Evolutionary conservation across 2,888 invertebrate species (phyloP).

Genomic region (Lamellibrachia satsuma): DNA sequence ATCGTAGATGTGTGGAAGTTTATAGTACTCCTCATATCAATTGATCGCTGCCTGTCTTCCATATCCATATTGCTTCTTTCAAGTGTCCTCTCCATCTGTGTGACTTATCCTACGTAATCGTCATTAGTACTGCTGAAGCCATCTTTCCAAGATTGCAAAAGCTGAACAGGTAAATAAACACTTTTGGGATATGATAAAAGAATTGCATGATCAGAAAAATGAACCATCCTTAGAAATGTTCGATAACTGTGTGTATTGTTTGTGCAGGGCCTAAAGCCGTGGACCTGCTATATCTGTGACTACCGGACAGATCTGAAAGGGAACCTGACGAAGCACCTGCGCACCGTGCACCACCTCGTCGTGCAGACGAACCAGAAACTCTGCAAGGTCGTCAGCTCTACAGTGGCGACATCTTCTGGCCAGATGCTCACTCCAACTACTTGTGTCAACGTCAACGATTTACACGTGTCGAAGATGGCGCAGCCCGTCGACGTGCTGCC

Average conservation of each 20-base stretch:
- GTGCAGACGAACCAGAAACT: conserved; percentile 18
- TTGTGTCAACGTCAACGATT: conserved; percentile 21
- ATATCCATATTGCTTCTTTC: too few species aligned
- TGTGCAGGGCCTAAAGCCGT: conserved; percentile 1
- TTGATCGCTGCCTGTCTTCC: too few species aligned
- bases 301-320: conserved; percentile 8
- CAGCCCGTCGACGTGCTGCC: not conserved
- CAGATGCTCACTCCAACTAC: not conserved
- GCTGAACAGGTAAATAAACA: too few species aligned
- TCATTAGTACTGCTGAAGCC: too few species aligned
- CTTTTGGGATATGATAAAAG: too few species aligned
- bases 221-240: too few species aligned
- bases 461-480: not conserved
- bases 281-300: conserved; percentile 13
- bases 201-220: too few species aligned
- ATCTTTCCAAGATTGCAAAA: too few species aligned
- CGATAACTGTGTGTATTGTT: not conserved
- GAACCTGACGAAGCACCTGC: conserved; percentile 20
- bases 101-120: too few species aligned
- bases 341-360: conserved; percentile 19
- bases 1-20: too few species aligned
- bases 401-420: not conserved
- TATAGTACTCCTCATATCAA: too few species aligned
- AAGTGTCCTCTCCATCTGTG: too few species aligned
- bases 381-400: not conserved